These are phyloP conservation scores for Zosterops japonicus DNA, from an alignment of 2,113 vertebrate genomes.

Conservation along the genomic window DNA sequence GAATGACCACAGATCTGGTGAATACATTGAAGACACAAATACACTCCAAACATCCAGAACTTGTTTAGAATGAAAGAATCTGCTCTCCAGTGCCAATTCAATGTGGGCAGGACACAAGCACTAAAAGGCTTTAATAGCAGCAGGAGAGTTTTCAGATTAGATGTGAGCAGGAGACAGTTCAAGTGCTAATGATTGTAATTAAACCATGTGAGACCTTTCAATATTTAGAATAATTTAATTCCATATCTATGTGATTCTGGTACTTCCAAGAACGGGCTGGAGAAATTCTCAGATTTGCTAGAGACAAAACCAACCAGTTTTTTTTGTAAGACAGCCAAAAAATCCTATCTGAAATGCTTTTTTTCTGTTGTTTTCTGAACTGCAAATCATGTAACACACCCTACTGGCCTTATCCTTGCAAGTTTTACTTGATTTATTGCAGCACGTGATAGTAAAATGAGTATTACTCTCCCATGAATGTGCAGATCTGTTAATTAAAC, in stretches of 20 bases:
- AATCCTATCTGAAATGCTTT: not conserved
- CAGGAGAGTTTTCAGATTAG: not conserved
- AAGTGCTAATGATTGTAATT: not conserved
- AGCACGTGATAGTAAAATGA: not conserved
- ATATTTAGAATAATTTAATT: not conserved
- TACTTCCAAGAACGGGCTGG: not conserved
- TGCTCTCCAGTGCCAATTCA: not conserved
- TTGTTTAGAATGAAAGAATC: not conserved
- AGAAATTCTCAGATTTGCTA: not conserved
- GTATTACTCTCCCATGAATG: not conserved
- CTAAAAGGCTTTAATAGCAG: not conserved
- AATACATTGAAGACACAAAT: not conserved
- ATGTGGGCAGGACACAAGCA: not conserved
- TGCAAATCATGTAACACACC: not conserved
- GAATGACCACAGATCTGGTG: not conserved
- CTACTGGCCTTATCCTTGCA: not conserved
- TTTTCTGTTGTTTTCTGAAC: not conserved
- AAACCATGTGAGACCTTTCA: not conserved
- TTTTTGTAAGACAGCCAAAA: not conserved
- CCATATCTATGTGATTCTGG: not conserved
- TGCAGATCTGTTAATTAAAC: not conserved
- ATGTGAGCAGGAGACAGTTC: not conserved
- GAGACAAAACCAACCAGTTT: not conserved
- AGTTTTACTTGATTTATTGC: not conserved
- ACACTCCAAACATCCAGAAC: not conserved